phyloP scores from a whole-genome alignment of 2,888 invertebrate genomes.

The Tortrix viridana region DNA sequence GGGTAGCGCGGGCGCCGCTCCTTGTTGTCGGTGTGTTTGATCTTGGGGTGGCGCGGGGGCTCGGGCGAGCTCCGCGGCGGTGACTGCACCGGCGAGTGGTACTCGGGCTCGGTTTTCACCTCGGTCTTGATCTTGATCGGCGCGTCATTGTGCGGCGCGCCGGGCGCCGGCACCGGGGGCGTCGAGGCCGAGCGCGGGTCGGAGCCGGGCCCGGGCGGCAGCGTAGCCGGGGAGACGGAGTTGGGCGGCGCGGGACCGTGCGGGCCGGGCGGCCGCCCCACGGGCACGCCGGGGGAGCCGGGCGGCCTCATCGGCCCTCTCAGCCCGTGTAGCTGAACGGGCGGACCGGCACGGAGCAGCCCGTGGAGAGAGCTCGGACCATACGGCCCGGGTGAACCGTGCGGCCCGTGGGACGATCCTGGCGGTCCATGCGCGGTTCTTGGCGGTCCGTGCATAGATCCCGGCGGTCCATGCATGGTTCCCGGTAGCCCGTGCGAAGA shows the following conservation, averaged over 20 bases:
- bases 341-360: conserved; percentile 30
- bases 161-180: conserved; percentile 32
- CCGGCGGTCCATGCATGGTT: conserved; percentile 9
- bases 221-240: conserved; percentile 31
- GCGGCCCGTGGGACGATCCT: conserved; percentile 19
- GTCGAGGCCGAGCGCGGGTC: conserved; percentile 18
- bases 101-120: conserved; percentile 78
- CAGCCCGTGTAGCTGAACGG: conserved; percentile 25
- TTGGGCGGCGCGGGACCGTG: conserved; percentile 1
- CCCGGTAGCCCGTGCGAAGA: conserved; percentile 36
- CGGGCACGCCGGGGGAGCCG: conserved; percentile 20
- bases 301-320: conserved; percentile 26
- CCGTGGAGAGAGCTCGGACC: too few species aligned
- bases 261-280: too few species aligned
- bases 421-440: conserved; percentile 29
- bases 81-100: conserved; percentile 65
- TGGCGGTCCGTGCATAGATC: conserved; percentile 27
- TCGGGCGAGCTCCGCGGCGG: conserved; percentile 53
- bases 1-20: conserved; percentile 72
- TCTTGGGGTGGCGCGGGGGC: conserved; percentile 69
- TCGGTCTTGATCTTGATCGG: conserved; percentile 74
- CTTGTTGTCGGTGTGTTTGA: conserved; percentile 77
- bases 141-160: conserved; percentile 47
- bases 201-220: conserved; percentile 11
- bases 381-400: too few species aligned